phyloP scores from a whole-genome alignment of 2,797 vertebrate genomes.

The Mormyrus proboscirostris region DNA sequence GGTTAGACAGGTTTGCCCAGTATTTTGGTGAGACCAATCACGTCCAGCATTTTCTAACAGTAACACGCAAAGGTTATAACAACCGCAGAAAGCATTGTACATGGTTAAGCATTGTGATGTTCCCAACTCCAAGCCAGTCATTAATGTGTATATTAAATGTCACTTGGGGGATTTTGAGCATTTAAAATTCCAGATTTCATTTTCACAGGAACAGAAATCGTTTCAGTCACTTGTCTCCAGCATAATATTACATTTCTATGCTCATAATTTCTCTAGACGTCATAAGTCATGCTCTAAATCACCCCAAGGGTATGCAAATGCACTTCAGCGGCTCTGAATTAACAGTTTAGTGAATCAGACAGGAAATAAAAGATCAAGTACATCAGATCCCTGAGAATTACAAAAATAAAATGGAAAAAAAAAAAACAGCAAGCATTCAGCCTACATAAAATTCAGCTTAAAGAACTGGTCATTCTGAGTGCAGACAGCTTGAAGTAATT shows the following conservation, averaged over 20 bases:
- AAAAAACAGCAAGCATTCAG: constrained; percentile 32
- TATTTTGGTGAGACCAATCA: neutral
- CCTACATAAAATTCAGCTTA: constrained; percentile 42
- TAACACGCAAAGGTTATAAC: constrained; percentile 10
- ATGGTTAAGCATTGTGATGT: neutral
- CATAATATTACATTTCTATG: neutral
- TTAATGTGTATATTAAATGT: neutral
- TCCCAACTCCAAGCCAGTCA: constrained; percentile 20
- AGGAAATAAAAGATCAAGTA: constrained; percentile 26
- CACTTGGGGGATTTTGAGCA: neutral
- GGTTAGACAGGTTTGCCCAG: neutral
- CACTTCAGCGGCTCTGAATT: neutral
- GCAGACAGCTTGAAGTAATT: constrained; percentile 34
- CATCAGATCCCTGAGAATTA: constrained; percentile 58
- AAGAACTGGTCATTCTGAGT: constrained; percentile 41
- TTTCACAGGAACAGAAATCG: constrained; percentile 15
- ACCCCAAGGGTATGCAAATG: neutral
- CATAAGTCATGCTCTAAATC: constrained; percentile 5
- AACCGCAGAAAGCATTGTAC: neutral
- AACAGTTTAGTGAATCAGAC: constrained; percentile 25
- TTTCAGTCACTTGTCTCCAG: neutral
- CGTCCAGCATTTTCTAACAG: neutral
- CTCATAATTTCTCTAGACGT: neutral
- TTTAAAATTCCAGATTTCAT: constrained; percentile 9
- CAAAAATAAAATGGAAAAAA: constrained; percentile 28